Conservation (phyloP, 2,113 vertebrate species). For the Tragelaphus strepsiceros region DNA sequence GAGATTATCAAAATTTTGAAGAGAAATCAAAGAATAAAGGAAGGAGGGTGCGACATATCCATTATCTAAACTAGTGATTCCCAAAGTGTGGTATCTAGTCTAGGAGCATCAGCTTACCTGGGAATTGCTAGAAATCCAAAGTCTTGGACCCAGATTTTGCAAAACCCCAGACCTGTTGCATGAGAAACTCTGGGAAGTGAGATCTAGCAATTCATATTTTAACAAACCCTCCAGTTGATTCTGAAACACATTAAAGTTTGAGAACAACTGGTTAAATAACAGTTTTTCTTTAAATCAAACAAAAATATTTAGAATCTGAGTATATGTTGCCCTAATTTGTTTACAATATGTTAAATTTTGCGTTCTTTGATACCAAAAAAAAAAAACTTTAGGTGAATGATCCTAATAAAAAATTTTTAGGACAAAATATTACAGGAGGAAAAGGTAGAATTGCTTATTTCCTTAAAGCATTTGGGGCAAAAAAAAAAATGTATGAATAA, state of each 20-base stretch:
- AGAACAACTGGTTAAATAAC: background rate
- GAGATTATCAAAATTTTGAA: background rate
- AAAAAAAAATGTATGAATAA: background rate
- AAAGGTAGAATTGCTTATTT: background rate
- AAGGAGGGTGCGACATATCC: background rate
- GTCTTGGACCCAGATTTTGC: background rate
- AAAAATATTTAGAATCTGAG: background rate
- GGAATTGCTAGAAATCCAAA: background rate
- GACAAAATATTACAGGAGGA: background rate
- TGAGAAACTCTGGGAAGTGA: background rate
- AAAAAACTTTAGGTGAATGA: background rate
- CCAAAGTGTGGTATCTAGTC: background rate
- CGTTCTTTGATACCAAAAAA: background rate
- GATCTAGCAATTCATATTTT: background rate
- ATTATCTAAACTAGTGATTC: background rate
- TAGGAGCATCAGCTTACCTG: background rate
- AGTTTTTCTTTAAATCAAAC: background rate
- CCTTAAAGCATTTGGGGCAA: background rate
- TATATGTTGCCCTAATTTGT: background rate
- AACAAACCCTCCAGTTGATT: background rate
- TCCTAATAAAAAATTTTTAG: background rate
- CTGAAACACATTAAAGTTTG: background rate
- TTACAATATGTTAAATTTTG: background rate
- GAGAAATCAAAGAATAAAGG: background rate
- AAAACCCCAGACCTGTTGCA: background rate